These are phyloP conservation scores for Lasioglossum albipes DNA, from an alignment of 1,140 invertebrate species.

Conservation along the genomic window DNA sequence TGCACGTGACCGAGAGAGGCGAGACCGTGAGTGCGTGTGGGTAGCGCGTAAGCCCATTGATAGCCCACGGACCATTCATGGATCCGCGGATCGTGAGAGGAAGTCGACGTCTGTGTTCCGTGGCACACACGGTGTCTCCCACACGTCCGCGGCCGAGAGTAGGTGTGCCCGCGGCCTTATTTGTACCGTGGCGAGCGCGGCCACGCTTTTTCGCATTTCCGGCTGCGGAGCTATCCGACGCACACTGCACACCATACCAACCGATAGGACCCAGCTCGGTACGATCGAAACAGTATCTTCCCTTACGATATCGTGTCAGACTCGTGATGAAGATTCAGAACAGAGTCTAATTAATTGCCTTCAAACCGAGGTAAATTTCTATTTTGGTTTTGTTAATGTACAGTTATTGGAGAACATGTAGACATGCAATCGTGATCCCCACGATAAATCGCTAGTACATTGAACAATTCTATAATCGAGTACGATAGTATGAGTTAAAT, in stretches of 20 bases:
- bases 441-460: no score
- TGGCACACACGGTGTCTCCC: slow-evolving; percentile 3
- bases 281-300: no score
- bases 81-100: slow-evolving; percentile 66
- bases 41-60: slow-evolving; percentile 61
- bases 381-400: no score
- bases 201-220: slow-evolving; percentile 56
- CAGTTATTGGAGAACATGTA: no score
- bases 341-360: no score
- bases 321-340: no score
- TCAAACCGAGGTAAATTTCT: no score
- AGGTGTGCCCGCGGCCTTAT: slow-evolving; percentile 58
- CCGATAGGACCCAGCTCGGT: no score
- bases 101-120: slow-evolving; percentile 53
- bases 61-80: slow-evolving; percentile 64
- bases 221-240: slow-evolving; percentile 12
- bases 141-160: slow-evolving; percentile 35
- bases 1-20: slow-evolving; percentile 8
- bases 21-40: slow-evolving; percentile 43
- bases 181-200: slow-evolving; percentile 50
- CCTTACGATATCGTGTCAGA: no score
- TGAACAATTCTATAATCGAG: no score
- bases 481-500: no score
- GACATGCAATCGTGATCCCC: no score
- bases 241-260: background rate